These are phyloP conservation scores for Danio jaintianensis DNA, from an alignment of 2,797 vertebrate species.

Conservation along the genomic window DNA sequence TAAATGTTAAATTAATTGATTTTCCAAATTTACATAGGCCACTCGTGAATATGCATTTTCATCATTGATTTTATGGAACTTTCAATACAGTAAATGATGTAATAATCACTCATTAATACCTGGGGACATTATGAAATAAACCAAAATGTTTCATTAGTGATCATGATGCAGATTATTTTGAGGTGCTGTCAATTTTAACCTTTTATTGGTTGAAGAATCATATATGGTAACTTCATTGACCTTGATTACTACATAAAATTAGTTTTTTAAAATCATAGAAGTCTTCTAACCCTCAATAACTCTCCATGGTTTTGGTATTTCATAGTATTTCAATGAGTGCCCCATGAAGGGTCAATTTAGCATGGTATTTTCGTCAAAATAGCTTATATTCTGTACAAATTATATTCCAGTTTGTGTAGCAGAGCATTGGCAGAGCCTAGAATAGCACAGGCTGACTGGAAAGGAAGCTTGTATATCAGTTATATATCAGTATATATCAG, in stretches of 20 bases:
- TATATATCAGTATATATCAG: too few species aligned
- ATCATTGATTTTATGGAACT: constrained; percentile 4
- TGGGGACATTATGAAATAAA: neutral
- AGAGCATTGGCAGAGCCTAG: constrained; percentile 60
- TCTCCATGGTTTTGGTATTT: too few species aligned
- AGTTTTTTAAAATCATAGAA: too few species aligned
- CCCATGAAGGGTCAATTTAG: neutral
- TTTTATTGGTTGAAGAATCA: too few species aligned
- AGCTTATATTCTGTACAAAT: constrained; percentile 85
- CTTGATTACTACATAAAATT: too few species aligned
- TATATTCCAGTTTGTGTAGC: constrained; percentile 70
- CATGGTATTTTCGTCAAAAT: constrained; percentile 70
- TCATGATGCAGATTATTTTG: neutral
- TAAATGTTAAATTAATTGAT: constrained; percentile 67
- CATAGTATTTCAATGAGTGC: too few species aligned
- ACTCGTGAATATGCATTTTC: constrained; percentile 48
- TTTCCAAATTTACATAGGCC: constrained; percentile 63
- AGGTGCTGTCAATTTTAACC: neutral
- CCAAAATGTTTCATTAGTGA: neutral
- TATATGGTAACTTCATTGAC: too few species aligned
- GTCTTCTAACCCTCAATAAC: too few species aligned
- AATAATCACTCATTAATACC: neutral
- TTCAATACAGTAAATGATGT: neutral
- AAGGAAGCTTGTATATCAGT: constrained; percentile 31
- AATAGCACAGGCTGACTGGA: constrained; percentile 51